Base-by-base conservation (phyloP, 2,797 vertebrate genomes). In the Pseudotriccus pelzelni region DNA sequence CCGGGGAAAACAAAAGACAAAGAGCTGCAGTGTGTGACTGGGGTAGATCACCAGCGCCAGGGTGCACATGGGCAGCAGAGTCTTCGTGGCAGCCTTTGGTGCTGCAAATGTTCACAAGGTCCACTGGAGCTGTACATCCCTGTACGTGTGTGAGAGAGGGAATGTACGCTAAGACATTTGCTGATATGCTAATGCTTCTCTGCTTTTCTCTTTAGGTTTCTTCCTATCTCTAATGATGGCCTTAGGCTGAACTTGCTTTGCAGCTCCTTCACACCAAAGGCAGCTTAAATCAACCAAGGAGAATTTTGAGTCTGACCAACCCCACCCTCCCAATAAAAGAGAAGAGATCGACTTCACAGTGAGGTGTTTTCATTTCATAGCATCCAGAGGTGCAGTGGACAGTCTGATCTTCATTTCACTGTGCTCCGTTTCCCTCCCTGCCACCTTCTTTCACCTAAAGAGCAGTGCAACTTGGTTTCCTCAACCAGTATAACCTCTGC, bases 181-280 rank as follows among this genome's bases (percentile, higher is more conserved):
- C 22, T 70, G 15, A 32, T 52, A 7, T 23, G 22, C 68, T 93
- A 66, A 85, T 41, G 27, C 10, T 64, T 87, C 81, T 94, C 83
- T 90, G 66, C 68, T 76, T 84, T 86, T 89, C 24, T 76, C 50
- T 79, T 75, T 75, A 96, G 93, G 76, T 93, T 96, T 43, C 47
- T 53, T 79, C 55, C 63, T 60, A 59, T 23, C 19, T 37, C 34
- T 72, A 46, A 66, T 43, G 87, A 49, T 44, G 74, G 44, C 58
- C 59, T 37, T 34, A 60, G 32, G 25, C 62, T 60, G 56, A 96
- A 37, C 24, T 37, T 79, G 73, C 66, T 85, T 79, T 92, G 78
- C 76, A 49, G 30, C 44, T 39, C 17, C 83, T 90, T 64, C 63
- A 8, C 46, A 24, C 47, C 24, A 39, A 76, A 81, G 49, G 43